A percentile compares a stretch with the other conserved stretches of the same genome.
phyloP scores from a whole-genome alignment of 2,113 vertebrate species.

The Aldabrachelys gigantea region DNA sequence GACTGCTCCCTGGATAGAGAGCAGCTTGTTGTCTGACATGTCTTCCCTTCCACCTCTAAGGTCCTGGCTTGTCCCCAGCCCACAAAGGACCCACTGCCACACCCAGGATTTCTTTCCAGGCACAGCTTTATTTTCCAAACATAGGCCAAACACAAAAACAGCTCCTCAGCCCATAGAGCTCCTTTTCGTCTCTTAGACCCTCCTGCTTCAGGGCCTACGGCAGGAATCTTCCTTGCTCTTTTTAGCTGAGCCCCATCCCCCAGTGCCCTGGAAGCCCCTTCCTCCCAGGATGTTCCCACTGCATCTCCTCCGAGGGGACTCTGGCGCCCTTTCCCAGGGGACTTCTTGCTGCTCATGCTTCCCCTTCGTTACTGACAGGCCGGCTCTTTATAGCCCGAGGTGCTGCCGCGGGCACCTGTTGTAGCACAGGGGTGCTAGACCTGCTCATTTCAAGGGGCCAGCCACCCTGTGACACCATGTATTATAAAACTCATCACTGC shows the following conservation, averaged over 20 bases:
- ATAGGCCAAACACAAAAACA: background rate
- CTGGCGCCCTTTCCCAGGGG: background rate
- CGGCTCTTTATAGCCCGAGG: background rate
- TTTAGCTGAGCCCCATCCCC: background rate
- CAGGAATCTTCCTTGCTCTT: background rate
- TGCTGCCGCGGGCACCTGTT: background rate
- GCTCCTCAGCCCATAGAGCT: background rate
- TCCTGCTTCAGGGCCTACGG: background rate
- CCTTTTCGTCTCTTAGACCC: background rate
- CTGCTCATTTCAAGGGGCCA: background rate
- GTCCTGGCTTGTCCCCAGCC: background rate
- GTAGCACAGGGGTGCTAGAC: background rate
- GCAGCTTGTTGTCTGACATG: background rate
- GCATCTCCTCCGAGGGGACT: background rate
- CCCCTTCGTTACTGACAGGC: background rate
- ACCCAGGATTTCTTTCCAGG: background rate
- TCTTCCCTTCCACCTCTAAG: background rate
- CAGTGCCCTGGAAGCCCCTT: background rate
- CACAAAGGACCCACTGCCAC: background rate
- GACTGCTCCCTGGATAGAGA: background rate
- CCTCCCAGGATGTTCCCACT: background rate
- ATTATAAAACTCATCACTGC: background rate
- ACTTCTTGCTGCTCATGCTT: background rate
- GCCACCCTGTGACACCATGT: background rate
- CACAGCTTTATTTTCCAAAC: background rate